Base-by-base conservation (phyloP, 92 coral and sea anemone species). In the Bergia puertoricense region DNA sequence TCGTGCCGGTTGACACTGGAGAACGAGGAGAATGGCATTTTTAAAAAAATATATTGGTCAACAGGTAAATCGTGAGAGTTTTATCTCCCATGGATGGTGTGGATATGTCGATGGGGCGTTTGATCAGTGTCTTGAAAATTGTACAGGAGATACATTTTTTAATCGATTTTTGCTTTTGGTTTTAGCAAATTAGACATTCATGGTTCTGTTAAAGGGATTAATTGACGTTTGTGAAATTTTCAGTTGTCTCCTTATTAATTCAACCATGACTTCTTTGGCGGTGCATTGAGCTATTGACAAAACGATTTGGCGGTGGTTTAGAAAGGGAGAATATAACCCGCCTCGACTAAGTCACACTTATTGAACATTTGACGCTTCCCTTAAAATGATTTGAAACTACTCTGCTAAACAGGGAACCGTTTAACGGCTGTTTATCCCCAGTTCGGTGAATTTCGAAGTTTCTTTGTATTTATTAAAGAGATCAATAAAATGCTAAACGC, bases 401-500 rank as follows among this genome's bases (percentile, higher is more conserved):
- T 79, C 37, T 10, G 20, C 23, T 20, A 8, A n/a, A n/a, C 4
- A 50, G 18, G 50, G 39, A 57, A 68, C 22, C 18, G 15, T 79
- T 54, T 80, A 42, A 20, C 6, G 15, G 20, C 69, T 6, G 48
- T 80, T 2, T 16, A 16, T 62, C 69, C 69, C 18, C 85, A 80
- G 73, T 56, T 80, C 65, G 3, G 71, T 57, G 42, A 30, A 38
- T 4, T 54, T 62, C 69, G 30, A 18, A 18, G 1, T 79, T 80
- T 80, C 82, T 83, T 68, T 76, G 56, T 81, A 85, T 91, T 91
- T 85, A 86, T 89, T 77, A 82, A 74, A 81, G 81, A 48, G 85
- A 78, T 87, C 88, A 82, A 88, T 89, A 91, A 90, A 82, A 82
- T 84, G 83, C 81, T 37, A 82, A 89, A 90, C 93, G 92, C 90